These are phyloP conservation scores for Ostrea edulis DNA, from an alignment of 1,140 invertebrate species.

Conservation along the genomic window DNA sequence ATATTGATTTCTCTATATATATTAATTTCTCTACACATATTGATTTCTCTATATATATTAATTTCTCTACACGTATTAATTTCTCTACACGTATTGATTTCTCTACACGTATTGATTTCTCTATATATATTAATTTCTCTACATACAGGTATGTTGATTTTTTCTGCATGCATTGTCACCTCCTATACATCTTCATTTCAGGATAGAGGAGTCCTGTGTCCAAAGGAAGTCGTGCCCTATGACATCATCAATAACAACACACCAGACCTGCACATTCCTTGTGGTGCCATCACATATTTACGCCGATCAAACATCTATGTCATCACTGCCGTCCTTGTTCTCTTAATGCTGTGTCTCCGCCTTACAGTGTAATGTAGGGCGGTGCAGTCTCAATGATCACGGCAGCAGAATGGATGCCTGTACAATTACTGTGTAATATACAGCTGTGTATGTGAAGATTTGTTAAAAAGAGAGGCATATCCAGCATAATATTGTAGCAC, in stretches of 20 bases:
- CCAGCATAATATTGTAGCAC: too few relatives aligned
- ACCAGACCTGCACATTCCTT: background rate
- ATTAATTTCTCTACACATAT: too few relatives aligned
- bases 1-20: too few relatives aligned
- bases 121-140: background rate
- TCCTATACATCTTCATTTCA: background rate
- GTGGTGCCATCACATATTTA: background rate
- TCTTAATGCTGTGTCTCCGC: background rate
- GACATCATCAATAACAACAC: background rate
- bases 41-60: background rate
- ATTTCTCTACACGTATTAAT: background rate
- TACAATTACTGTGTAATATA: too few relatives aligned
- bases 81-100: background rate
- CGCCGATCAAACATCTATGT: background rate
- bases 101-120: too few relatives aligned
- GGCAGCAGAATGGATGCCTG: too few relatives aligned
- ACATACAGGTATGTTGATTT: too few relatives aligned
- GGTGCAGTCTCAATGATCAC: too few relatives aligned
- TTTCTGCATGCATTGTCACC: too few relatives aligned
- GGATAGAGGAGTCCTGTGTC: background rate
- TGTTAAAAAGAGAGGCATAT: too few relatives aligned
- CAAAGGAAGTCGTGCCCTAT: background rate
- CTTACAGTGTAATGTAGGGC: too few relatives aligned
- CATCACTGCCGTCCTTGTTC: background rate
- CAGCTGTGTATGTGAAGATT: too few relatives aligned